Percentiles rank a stretch among this genome's conserved stretches.
Conservation (phyloP, 2,113 vertebrate species). For the Ammodytes marinus region DNA sequence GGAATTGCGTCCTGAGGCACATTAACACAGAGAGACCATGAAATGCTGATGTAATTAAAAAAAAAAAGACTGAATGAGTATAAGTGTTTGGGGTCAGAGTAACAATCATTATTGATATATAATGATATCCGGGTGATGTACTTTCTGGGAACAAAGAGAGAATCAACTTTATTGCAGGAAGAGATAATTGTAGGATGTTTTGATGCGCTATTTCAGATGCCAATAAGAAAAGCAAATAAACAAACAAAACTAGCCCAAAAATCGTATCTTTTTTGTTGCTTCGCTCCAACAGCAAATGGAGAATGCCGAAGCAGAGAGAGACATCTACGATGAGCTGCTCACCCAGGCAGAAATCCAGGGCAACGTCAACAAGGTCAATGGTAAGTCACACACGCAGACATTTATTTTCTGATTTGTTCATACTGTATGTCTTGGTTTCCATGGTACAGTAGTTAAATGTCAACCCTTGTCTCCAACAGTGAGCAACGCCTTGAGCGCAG, state of each 20-base stretch:
- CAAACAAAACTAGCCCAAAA: not conserved
- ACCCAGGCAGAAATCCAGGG: constrained; percentile 99
- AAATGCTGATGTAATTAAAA: constrained; percentile 1
- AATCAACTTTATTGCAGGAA: not conserved
- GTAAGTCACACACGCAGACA: constrained; percentile 80
- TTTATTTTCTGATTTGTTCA: too few species aligned
- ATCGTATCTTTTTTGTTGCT: not conserved
- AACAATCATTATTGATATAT: not conserved
- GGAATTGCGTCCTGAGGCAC: not conserved
- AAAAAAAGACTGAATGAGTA: constrained; percentile 5
- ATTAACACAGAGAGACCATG: not conserved
- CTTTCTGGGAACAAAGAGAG: not conserved
- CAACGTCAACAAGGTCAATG: constrained; percentile 96
- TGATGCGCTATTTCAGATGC: not conserved
- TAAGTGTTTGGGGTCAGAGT: not conserved
- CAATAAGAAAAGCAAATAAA: not conserved
- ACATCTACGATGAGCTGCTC: constrained; percentile 96
- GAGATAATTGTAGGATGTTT: not conserved
- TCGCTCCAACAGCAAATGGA: constrained; percentile 82
- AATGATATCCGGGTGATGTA: not conserved
- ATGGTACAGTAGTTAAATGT: not conserved
- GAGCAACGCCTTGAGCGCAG: constrained; percentile 84
- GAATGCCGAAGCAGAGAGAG: constrained; percentile 90
- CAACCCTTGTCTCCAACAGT: constrained; percentile 77
- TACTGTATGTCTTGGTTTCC: not conserved